A percentile compares a stretch with the other conserved stretches of the same genome.
These are phyloP conservation scores for Coreius guichenoti DNA, from an alignment of 2,797 vertebrate genomes.

Conservation along the genomic window DNA sequence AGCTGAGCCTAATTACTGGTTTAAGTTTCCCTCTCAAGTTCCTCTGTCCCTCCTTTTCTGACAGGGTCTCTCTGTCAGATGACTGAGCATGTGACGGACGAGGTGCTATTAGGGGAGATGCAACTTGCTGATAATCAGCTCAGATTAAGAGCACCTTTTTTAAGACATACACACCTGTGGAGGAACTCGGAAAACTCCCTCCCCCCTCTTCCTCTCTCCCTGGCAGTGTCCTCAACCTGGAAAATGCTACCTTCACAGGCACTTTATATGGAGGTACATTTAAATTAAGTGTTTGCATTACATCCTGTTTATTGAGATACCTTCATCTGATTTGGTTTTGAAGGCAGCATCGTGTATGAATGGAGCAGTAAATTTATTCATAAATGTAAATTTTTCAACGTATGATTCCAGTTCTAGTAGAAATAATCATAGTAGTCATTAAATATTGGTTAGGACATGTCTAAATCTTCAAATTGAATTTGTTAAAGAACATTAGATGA, in stretches of 20 bases:
- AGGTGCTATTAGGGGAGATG: constrained; percentile 65
- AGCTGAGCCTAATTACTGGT: constrained; percentile 63
- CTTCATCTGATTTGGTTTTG: background rate
- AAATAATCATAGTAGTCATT: background rate
- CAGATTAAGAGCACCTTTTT: constrained; percentile 60
- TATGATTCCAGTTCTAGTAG: background rate
- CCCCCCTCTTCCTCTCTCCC: background rate
- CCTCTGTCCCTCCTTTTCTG: constrained; percentile 47
- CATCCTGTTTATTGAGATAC: background rate
- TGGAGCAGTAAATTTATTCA: background rate
- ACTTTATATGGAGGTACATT: background rate
- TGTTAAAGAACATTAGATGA: background rate
- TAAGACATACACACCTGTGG: constrained; percentile 55
- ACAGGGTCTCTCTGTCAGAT: constrained; percentile 58
- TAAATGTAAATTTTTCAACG: too few species aligned
- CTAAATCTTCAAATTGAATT: background rate
- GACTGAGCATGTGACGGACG: constrained; percentile 62
- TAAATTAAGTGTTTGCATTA: background rate
- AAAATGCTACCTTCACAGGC: background rate
- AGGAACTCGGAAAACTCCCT: constrained; percentile 28
- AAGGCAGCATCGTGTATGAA: background rate
- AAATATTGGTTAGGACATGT: background rate
- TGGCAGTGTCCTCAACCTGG: background rate
- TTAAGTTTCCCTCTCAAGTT: constrained; percentile 62
- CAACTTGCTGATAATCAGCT: constrained; percentile 63